Conservation (phyloP, 2,888 invertebrate genomes). For the Cepaea hortensis region DNA sequence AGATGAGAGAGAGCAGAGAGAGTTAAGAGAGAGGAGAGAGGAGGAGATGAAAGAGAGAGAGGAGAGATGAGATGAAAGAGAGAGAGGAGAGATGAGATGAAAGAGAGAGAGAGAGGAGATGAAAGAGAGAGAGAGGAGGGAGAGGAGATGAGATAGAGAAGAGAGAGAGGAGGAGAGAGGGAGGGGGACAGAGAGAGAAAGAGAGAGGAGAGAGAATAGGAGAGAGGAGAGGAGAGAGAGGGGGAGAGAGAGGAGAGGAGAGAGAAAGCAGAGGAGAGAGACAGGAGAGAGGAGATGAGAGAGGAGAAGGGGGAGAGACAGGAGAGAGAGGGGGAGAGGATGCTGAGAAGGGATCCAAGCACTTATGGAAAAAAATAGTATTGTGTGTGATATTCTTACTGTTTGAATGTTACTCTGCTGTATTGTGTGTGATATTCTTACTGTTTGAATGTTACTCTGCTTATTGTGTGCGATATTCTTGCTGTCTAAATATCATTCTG, state of each 20-base stretch:
- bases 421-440: too few relatives aligned
- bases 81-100: background rate
- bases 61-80: background rate
- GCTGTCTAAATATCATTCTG: too few relatives aligned
- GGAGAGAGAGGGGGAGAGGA: too few relatives aligned
- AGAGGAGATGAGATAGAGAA: background rate
- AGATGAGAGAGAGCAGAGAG: background rate
- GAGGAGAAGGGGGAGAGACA: too few relatives aligned
- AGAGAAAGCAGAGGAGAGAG: background rate
- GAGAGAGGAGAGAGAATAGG: background rate
- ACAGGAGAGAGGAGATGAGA: background rate
- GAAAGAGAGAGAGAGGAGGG: background rate
- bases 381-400: too few relatives aligned
- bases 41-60: background rate
- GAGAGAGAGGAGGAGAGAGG: background rate
- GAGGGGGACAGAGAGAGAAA: constrained; percentile 10
- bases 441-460: too few relatives aligned
- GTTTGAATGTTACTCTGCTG: too few relatives aligned
- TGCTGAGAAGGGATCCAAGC: too few relatives aligned
- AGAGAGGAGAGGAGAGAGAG: background rate
- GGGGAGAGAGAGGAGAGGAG: background rate
- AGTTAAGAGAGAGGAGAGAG: too few relatives aligned
- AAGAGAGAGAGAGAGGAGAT: background rate
- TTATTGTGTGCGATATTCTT: too few relatives aligned
- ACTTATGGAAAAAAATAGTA: too few relatives aligned